Conservation (phyloP, 2,888 invertebrate genomes). For the Drosophila nigritarsus region DNA sequence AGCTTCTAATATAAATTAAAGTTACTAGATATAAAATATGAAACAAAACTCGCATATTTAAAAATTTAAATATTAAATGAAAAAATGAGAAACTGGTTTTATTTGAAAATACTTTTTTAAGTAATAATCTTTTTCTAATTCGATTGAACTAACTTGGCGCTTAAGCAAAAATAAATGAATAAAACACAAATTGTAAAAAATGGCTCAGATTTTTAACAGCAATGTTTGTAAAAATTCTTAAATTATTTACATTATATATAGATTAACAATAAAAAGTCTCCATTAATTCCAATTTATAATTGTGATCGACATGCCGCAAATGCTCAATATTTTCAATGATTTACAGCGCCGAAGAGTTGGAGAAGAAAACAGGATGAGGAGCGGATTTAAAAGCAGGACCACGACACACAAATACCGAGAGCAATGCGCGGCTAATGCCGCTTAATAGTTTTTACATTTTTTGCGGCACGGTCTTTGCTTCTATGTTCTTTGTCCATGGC, state of each 20-base stretch:
- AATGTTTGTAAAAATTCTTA: not conserved
- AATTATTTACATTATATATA: not conserved
- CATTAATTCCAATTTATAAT: not conserved
- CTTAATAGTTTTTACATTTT: slow-evolving; percentile 80
- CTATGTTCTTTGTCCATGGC: slow-evolving; percentile 56
- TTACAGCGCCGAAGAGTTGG: slow-evolving; percentile 33
- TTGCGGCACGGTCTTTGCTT: slow-evolving; percentile 49
- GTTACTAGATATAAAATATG: not conserved
- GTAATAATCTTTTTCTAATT: not conserved
- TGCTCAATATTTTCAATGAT: slow-evolving; percentile 34
- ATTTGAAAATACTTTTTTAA: not conserved
- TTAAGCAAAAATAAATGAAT: not conserved
- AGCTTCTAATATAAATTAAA: not conserved
- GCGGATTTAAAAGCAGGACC: slow-evolving; percentile 41
- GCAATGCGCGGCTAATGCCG: slow-evolving; percentile 76
- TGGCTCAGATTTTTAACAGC: not conserved
- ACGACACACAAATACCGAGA: slow-evolving; percentile 72
- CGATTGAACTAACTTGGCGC: not conserved
- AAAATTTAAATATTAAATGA: not conserved
- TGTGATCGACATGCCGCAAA: slow-evolving; percentile 24
- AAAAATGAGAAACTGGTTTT: not conserved
- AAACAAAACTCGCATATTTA: not conserved
- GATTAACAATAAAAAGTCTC: not conserved
- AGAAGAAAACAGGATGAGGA: slow-evolving; percentile 9
- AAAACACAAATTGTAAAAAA: not conserved